Conservation (phyloP, 2,888 invertebrate genomes). For the Dryomyza anilis region DNA sequence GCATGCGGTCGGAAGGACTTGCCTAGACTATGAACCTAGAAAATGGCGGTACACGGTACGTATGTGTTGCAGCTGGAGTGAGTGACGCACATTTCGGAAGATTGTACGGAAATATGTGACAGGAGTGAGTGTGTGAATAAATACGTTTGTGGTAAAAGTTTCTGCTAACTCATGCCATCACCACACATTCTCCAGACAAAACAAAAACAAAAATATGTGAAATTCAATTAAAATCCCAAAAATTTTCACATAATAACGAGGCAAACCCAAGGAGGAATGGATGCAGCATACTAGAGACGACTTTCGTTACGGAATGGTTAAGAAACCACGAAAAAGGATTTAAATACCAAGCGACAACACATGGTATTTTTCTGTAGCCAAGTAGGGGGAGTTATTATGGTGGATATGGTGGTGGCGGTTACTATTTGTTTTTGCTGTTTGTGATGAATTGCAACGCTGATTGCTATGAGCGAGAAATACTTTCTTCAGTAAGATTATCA, state of each 20-base stretch:
- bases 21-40: too few relatives aligned
- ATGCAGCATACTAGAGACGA: not conserved
- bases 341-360: slow-evolving; percentile 11
- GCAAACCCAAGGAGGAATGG: not conserved
- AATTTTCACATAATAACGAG: slow-evolving; percentile 24
- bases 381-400: not conserved
- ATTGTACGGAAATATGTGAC: not conserved
- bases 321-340: slow-evolving; percentile 29
- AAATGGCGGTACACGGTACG: not conserved
- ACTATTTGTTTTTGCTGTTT: not conserved
- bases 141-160: not conserved
- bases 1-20: not conserved
- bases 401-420: not conserved
- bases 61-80: not conserved
- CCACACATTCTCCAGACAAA: not conserved
- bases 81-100: not conserved
- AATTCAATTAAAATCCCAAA: slow-evolving; percentile 29
- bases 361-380: not conserved
- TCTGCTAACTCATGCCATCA: not conserved
- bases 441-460: not conserved
- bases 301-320: not conserved
- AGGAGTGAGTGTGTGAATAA: not conserved
- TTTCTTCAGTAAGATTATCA: not conserved
- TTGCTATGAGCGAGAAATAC: not conserved
- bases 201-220: slow-evolving; percentile 10